Evolutionary conservation across 2,888 invertebrate species (phyloP), one percentile per base, ranked within the genome.

Genomic region (Ophion ventricosus): DNA sequence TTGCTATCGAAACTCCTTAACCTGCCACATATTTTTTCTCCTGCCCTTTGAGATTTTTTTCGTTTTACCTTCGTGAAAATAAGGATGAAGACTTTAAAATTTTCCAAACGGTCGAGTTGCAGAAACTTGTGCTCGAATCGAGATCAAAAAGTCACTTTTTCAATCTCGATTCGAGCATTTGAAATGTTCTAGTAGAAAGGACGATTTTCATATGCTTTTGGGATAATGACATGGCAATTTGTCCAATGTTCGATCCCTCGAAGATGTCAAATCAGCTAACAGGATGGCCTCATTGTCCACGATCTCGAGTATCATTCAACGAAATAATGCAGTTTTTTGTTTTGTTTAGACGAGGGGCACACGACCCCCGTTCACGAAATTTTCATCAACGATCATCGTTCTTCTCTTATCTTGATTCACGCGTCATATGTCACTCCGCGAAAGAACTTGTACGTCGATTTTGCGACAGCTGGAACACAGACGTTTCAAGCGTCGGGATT

Each of bases 281-380:
- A 26, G 57, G 25, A 35, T n/a, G 20, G 3, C 23, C 43, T 43
- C 49, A 23, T 56, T 26, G 69, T 20, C 40, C 54, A n/a, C 25
- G 14, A 25, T 43, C 63, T 81, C 64, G 63, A 81, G 81, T 54
- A 64, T 57, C 75, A 25, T 81, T 25, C 56, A 70, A 43, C 35
- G 8, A 35, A 40, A 43, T 69, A 20, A 59, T 69, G 20, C 17
- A 64, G 54, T 35, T 69, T 74, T 69, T 69, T n/a, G n/a, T n/a
- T n/a, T n/a, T n/a, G 67, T 69, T 67, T 35, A 49, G n/a, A 17
- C n/a, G 20, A 75, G 25, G 76, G 76, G 76, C 26, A 20, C 49
- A 20, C 8, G n/a, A 61, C 10, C 17, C 25, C 49, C 67, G 23
- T 67, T 49, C 23, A 11, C 14, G 56, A 20, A 1, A n/a, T 10